phyloP scores from a whole-genome alignment of 2,797 vertebrate genomes.

The Periophthalmus magnuspinnatus region DNA sequence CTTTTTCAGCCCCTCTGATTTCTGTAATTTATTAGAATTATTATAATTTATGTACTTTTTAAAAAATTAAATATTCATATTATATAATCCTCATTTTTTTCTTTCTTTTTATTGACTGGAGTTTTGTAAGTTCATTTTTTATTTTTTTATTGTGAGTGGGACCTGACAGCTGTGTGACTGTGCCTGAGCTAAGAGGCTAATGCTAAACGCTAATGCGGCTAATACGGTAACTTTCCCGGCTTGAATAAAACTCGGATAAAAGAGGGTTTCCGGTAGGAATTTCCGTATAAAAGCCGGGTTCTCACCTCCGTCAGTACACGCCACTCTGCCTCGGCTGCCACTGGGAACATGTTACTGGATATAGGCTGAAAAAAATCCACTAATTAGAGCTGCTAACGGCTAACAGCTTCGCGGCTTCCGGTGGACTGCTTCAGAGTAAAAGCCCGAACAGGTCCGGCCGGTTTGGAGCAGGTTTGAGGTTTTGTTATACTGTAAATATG shows the following conservation, averaged over 20 bases:
- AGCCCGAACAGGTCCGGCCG: background rate
- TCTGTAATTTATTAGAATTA: background rate
- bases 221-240: background rate
- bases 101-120: background rate
- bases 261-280: background rate
- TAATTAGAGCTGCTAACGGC: background rate
- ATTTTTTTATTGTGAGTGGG: background rate
- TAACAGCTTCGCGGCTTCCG: background rate
- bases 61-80: background rate
- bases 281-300: fast-evolving
- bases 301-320: constrained; percentile 47
- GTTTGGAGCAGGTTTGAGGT: background rate
- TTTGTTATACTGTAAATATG: background rate
- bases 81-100: background rate
- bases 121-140: background rate
- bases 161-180: background rate
- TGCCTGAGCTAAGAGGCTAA: background rate
- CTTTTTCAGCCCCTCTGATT: background rate
- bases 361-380: background rate
- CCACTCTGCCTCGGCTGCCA: constrained; percentile 31
- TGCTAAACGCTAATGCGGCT: background rate
- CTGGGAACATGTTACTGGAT: constrained; percentile 32
- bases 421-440: background rate
- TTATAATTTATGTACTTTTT: background rate
- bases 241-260: background rate